These are phyloP conservation scores for Nannospalax galili DNA, from an alignment of 2,113 vertebrate species.

Conservation along the genomic window DNA sequence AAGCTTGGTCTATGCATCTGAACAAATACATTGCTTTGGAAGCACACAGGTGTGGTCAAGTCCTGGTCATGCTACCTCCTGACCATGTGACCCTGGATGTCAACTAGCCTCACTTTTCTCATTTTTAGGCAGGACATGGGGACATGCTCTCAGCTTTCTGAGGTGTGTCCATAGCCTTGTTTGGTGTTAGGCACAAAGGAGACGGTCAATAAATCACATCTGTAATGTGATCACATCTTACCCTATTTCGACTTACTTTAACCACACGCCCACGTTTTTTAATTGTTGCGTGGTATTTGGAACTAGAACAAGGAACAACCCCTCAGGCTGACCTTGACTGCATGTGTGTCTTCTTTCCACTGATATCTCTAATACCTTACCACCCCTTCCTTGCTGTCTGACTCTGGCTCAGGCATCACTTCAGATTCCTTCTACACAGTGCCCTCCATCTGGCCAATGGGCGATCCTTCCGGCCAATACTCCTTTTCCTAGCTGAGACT, in stretches of 20 bases:
- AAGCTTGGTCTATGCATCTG: neutral
- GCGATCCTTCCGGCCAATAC: neutral
- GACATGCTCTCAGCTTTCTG: neutral
- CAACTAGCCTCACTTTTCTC: neutral
- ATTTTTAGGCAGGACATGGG: neutral
- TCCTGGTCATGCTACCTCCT: rapidly evolving
- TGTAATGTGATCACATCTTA: neutral
- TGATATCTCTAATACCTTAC: neutral
- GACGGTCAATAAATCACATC: neutral
- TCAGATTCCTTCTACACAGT: neutral
- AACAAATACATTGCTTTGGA: neutral
- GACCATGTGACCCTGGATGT: neutral
- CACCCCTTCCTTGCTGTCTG: too few relatives aligned
- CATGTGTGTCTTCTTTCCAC: neutral
- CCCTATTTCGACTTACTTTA: slow-evolving; percentile 1
- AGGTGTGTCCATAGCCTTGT: neutral
- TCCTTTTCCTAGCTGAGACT: neutral
- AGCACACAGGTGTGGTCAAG: neutral
- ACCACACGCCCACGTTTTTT: neutral
- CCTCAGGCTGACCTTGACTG: neutral
- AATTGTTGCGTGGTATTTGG: neutral
- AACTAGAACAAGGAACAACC: neutral
- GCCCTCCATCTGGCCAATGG: too few relatives aligned
- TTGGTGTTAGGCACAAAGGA: neutral
- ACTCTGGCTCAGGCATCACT: neutral